phyloP scores from a whole-genome alignment of 1,140 invertebrate species.

The Musca domestica region DNA sequence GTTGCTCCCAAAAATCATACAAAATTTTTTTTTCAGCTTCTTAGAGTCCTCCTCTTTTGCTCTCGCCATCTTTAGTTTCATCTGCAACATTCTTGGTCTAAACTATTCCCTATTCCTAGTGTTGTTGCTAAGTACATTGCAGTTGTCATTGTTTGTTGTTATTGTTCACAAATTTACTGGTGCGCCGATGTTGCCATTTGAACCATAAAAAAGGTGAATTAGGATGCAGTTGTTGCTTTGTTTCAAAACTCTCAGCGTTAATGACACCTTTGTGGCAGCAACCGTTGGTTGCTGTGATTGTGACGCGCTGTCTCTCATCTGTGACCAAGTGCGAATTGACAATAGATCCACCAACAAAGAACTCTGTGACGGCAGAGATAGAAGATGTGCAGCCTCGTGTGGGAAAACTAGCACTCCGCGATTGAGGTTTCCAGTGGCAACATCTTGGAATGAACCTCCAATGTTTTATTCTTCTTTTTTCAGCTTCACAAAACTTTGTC shows the following conservation, averaged over 20 bases:
- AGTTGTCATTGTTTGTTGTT: slow-evolving; percentile 9
- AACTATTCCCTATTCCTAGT: too few relatives aligned
- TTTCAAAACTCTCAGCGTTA: slow-evolving; percentile 8
- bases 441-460: too few relatives aligned
- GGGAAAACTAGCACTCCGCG: not conserved
- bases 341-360: not conserved
- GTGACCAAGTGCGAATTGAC: slow-evolving; percentile 5
- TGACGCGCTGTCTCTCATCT: not conserved
- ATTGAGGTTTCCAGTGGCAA: not conserved
- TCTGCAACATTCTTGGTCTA: too few relatives aligned
- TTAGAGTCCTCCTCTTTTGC: too few relatives aligned
- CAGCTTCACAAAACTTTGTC: not conserved
- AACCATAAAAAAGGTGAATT: slow-evolving; percentile 4
- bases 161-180: slow-evolving; percentile 8
- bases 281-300: not conserved
- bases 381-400: not conserved
- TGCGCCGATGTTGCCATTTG: not conserved
- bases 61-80: too few relatives aligned
- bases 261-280: not conserved
- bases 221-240: slow-evolving; percentile 6
- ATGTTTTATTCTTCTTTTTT: not conserved
- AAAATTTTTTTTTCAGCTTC: too few relatives aligned
- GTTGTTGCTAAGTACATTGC: too few relatives aligned
- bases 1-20: too few relatives aligned
- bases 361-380: too few relatives aligned